Evolutionary conservation across 2,888 invertebrate species (phyloP).

Genomic region (Laothoe populi): DNA sequence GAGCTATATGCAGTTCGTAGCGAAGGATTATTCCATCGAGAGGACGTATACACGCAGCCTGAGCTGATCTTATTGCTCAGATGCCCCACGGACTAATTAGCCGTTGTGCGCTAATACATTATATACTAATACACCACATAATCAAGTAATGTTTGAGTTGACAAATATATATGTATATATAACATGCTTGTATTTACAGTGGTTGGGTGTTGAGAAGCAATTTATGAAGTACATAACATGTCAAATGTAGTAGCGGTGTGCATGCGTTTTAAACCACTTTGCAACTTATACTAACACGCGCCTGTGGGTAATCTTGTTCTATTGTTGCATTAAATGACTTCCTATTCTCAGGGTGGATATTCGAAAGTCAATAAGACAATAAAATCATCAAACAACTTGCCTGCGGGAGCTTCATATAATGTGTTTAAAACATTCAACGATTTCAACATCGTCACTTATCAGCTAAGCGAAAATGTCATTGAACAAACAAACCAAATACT

Average conservation of each 20-base stretch:
- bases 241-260: not conserved
- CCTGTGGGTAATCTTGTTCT: not conserved
- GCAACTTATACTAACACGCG: slow-evolving; percentile 1
- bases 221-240: not conserved
- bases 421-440: slow-evolving; percentile 91
- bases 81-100: too few species aligned
- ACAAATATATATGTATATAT: too few species aligned
- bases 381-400: slow-evolving; percentile 89
- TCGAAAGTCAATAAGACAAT: slow-evolving; percentile 87
- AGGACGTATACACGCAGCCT: too few species aligned
- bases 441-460: slow-evolving; percentile 87
- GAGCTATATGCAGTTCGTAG: too few species aligned
- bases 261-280: not conserved
- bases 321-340: slow-evolving; percentile 15
- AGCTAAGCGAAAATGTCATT: slow-evolving; percentile 87
- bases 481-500: slow-evolving; percentile 70
- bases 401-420: slow-evolving; percentile 88
- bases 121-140: too few species aligned
- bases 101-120: too few species aligned
- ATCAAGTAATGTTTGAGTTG: too few species aligned
- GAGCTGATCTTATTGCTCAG: too few species aligned
- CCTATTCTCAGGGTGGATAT: slow-evolving; percentile 86
- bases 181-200: too few species aligned
- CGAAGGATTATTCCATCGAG: too few species aligned
- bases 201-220: not conserved